Percentiles rank a stretch among this genome's conserved stretches.
Evolutionary conservation across 1,140 invertebrate genomes (phyloP).

Genomic region (Cyclargus thomasi): DNA sequence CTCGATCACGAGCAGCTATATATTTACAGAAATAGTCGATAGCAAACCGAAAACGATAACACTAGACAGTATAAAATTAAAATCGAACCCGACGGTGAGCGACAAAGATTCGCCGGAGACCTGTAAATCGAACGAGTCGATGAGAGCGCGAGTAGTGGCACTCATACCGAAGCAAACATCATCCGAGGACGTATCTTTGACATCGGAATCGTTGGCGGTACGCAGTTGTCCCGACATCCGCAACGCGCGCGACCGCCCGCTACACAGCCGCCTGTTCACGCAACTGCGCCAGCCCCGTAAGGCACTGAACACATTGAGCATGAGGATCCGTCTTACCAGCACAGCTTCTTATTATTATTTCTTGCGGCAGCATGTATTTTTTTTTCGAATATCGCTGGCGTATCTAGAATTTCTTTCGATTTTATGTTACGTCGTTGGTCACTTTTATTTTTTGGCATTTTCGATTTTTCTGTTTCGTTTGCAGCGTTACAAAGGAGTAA

Average conservation of each 20-base stretch:
- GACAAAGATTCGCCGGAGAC: constrained; percentile 21
- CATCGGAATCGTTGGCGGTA: constrained; percentile 21
- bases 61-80: constrained; percentile 59
- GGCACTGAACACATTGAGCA: constrained; percentile 53
- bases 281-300: constrained; percentile 41
- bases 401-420: not conserved
- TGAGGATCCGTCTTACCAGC: constrained; percentile 61
- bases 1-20: constrained; percentile 33
- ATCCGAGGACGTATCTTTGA: constrained; percentile 28
- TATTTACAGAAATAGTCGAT: constrained; percentile 59
- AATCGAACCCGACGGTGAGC: constrained; percentile 45
- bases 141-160: constrained; percentile 24
- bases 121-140: not conserved
- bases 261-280: constrained; percentile 56
- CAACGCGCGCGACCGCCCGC: constrained; percentile 72
- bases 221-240: constrained; percentile 57
- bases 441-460: constrained; percentile 16
- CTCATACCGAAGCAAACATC: constrained; percentile 35
- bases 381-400: constrained; percentile 20
- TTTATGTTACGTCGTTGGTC: not conserved
- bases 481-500: not conserved
- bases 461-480: constrained; percentile 4
- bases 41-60: constrained; percentile 58
- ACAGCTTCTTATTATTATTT: constrained; percentile 28
- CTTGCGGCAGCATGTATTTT: constrained; percentile 17